Evolutionary conservation across 2,888 invertebrate genomes (phyloP), one percentile per base, ranked within the genome.

Genomic region (Ormyrus nitidulus): DNA sequence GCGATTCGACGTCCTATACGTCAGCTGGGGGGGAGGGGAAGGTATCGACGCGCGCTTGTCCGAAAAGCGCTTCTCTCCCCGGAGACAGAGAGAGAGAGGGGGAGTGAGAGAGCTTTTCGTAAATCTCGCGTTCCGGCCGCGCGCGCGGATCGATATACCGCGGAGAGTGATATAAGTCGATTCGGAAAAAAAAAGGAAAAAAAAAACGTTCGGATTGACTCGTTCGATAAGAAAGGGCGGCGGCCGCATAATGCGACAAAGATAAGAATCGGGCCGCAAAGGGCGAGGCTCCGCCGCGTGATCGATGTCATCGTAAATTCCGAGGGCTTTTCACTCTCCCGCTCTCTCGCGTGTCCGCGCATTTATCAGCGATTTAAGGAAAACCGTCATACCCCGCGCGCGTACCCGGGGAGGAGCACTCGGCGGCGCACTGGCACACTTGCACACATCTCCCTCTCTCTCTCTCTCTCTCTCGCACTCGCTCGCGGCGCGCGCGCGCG

Each of bases 251-350:
- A 70, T 70, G 70, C 58, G 70, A 49, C 58, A 48, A 59, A 70
- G 70, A 70, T 70, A 58, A 70, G 53, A 11, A 9, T 5, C 19
- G 53, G n/a, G 48, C 5, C 6, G 66, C 2, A 48, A 13, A 49
- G 49, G 65, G 11, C 10, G 49, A 65, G 8, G 65, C 6, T 13
- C 19, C 49, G 9, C 7, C 7, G 48, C 46, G 75, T 75, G 75
- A 75, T 75, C 66, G 68, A 75, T 68, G 68, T 68, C 75, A 48
- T 54, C 75, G 75, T 75, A 75, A 75, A 75, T 75, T 59, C 54
- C 44, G 58, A 58, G 72, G 34, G 61, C 51, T 11, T 34, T 34
- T 34, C 34, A 11, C 19, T 13, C 1, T 58, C 34, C 34, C 48
- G 44, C n/a, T n/a, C 13, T 68, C 51, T 49, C 65, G 54, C 49